Evolutionary conservation across 2,113 vertebrate species (phyloP).

Genomic region (Alosa alosa): DNA sequence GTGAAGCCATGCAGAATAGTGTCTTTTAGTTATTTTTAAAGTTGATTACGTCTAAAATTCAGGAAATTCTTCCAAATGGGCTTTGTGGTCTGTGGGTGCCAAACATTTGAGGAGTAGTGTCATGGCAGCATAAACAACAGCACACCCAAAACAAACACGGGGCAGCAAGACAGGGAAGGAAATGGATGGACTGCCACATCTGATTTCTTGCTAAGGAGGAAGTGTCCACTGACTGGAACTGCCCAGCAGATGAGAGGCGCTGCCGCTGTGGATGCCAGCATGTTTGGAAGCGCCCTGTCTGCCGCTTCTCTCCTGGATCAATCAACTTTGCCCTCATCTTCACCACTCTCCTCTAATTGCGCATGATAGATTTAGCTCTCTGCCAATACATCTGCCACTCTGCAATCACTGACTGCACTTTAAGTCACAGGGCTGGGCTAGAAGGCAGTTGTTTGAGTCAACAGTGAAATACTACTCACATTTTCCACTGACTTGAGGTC

Average conservation of each 20-base stretch:
- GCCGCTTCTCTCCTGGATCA: not conserved
- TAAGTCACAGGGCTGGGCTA: not conserved
- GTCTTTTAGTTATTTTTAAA: too few species aligned
- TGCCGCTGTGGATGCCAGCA: not conserved
- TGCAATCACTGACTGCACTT: not conserved
- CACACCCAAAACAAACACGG: not conserved
- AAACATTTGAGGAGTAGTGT: not conserved
- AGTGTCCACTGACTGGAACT: conserved; percentile 35
- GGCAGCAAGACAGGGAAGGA: not conserved
- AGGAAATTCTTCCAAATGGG: not conserved
- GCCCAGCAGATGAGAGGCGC: conserved; percentile 34
- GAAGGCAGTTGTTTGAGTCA: not conserved
- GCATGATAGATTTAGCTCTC: conserved; percentile 2
- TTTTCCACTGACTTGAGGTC: not conserved
- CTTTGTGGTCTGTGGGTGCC: not conserved
- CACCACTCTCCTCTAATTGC: not conserved
- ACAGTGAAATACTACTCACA: not conserved
- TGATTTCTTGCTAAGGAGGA: conserved; percentile 47
- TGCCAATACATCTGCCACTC: conserved; percentile 8
- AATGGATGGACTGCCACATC: conserved; percentile 46
- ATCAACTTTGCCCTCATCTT: not conserved
- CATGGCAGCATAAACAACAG: not conserved
- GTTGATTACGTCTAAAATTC: not conserved
- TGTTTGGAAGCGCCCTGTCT: not conserved
- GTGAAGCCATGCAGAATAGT: too few species aligned